Percentiles rank a stretch among this genome's conserved stretches.
These are phyloP conservation scores for Callionymus lyra DNA, from an alignment of 2,113 vertebrate genomes.

Conservation along the genomic window DNA sequence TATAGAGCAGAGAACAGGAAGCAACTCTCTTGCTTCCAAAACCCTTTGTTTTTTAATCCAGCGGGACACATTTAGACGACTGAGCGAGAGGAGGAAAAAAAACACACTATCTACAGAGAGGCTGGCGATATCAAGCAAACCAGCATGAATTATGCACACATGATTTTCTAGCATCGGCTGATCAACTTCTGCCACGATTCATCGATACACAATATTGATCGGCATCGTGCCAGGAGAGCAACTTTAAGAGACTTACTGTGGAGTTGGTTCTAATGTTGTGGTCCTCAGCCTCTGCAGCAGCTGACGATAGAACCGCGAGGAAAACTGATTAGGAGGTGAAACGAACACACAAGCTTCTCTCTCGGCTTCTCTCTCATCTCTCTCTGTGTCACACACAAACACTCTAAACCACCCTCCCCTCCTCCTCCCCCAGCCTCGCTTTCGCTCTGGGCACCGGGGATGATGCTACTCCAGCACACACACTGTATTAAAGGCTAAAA, in stretches of 20 bases:
- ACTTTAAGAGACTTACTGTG: slow-evolving; percentile 32
- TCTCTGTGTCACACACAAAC: slow-evolving; percentile 36
- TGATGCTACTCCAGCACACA: slow-evolving; percentile 38
- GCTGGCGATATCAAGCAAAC: no score
- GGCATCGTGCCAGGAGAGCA: no score
- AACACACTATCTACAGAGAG: no score
- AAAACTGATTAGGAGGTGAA: slow-evolving; percentile 61
- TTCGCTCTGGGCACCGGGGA: slow-evolving; percentile 32
- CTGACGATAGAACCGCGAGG: slow-evolving; percentile 41
- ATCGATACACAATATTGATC: no score
- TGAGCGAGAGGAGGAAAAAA: background rate
- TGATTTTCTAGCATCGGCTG: no score
- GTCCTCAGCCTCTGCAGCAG: slow-evolving; percentile 37
- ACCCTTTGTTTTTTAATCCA: slow-evolving; percentile 4
- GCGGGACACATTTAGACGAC: slow-evolving; percentile 8
- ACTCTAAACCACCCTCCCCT: slow-evolving; percentile 17
- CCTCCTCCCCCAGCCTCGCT: slow-evolving; percentile 22
- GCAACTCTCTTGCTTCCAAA: slow-evolving; percentile 22
- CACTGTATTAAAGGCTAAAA: slow-evolving; percentile 22
- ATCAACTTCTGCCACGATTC: no score
- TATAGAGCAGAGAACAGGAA: slow-evolving; percentile 18
- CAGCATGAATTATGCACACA: no score
- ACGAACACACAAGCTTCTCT: slow-evolving; percentile 39
- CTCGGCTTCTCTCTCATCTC: slow-evolving; percentile 12
- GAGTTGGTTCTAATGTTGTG: slow-evolving; percentile 15